Evolutionary conservation across 2,888 invertebrate genomes (phyloP), one percentile per base, ranked within the genome.

Genomic region (Melinopterus prodromus): DNA sequence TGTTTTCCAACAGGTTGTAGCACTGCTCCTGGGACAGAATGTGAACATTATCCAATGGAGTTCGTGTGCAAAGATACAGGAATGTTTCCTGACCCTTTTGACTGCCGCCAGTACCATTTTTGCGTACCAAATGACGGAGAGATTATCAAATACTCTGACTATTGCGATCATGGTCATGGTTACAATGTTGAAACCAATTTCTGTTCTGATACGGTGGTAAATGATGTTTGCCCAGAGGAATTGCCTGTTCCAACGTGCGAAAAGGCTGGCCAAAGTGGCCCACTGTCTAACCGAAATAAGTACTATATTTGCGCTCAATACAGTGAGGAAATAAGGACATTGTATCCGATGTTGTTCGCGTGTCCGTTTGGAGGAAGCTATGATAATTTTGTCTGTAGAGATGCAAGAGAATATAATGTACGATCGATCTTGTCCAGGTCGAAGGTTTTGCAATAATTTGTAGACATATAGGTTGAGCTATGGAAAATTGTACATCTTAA

Each of bases 81-180:
- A 70, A 70, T 79, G 6, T 82, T 75, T 26, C 82, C 82, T 0
- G 79, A 82, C 70, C 80, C 82, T 9, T 77, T 16, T 12, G 77
- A 80, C 16, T 82, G 80, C 16, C 16, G 70, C 38, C 26, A 16
- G 16, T 82, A 80, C 69, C 82, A 82, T 72, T 77, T 78, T 14
- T 82, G 82, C 77, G 79, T 78, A 6, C 78, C 76, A 14, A 6
- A 71, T 0, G 7, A 69, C 71, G 71, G 71, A n/a, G 6, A 36
- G 16, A 5, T 38, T 9, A n/a, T 36, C 6, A 26, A n/a, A 15
- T 16, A 35, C 9, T 6, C 15, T 26, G 14, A 16, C 4, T 36
- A 6, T 9, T 16, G 15, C 38, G 70, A 12, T 9, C 12, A 7
- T 15, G 69, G 3, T 80, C 12, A 74, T 36, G 80, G 79, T 3